Evolutionary conservation across 2,113 vertebrate genomes (phyloP).

Genomic region (Gallinago jamesoni): DNA sequence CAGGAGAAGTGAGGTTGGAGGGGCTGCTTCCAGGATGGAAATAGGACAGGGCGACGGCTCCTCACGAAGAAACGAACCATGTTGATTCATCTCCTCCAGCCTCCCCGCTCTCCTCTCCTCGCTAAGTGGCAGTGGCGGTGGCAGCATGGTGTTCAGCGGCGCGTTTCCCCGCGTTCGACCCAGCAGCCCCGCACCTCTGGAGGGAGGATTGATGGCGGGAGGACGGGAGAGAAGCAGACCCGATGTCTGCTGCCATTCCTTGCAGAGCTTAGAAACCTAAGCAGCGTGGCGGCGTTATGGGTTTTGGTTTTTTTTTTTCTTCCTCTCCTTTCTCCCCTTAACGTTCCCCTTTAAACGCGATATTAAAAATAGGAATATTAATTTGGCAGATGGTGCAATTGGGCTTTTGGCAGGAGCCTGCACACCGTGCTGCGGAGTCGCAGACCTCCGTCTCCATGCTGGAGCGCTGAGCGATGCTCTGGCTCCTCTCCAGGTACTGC

Average conservation of each 20-base stretch:
- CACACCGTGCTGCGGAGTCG: background rate
- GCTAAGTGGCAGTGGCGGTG: conserved; percentile 39
- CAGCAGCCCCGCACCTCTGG: conserved; percentile 16
- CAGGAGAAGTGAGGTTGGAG: background rate
- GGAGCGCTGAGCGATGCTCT: conserved; percentile 37
- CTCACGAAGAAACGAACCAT: background rate
- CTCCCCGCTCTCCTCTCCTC: background rate
- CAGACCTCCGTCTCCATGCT: conserved; percentile 45
- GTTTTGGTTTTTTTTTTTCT: background rate
- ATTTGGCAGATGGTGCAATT: conserved; percentile 72
- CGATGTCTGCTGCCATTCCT: background rate
- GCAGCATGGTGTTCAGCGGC: conserved; percentile 37
- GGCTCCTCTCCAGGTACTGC: conserved; percentile 48
- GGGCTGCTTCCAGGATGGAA: background rate
- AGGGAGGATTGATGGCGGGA: conserved; percentile 21
- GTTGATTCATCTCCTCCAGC: conserved; percentile 1
- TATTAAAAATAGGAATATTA: conserved; percentile 73
- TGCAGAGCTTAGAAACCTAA: conserved; percentile 18
- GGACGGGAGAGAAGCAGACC: background rate
- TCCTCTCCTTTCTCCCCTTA: background rate
- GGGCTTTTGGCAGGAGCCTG: conserved; percentile 66
- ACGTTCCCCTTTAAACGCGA: conserved; percentile 33
- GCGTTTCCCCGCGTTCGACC: background rate
- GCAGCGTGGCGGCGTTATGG: background rate
- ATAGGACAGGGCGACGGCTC: background rate